Evolutionary conservation across 2,797 vertebrate species (phyloP).

Genomic region (Ispidina picta): DNA sequence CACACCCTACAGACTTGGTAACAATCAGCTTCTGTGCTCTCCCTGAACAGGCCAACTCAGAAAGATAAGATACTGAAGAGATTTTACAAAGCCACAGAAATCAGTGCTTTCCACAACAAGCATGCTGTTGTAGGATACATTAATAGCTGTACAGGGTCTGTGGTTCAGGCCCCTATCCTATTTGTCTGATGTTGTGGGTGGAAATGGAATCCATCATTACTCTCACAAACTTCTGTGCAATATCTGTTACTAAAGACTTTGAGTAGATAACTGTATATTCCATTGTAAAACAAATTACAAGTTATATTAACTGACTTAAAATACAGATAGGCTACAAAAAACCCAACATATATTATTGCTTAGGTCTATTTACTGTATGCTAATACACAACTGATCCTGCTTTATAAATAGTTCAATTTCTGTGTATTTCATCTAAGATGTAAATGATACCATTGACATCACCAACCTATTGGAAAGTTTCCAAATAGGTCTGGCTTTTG

Average conservation of each 20-base stretch:
- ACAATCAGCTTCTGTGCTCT: background rate
- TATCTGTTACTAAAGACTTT: background rate
- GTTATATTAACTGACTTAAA: background rate
- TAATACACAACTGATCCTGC: background rate
- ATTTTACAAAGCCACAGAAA: background rate
- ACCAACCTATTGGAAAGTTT: background rate
- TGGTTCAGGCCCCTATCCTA: background rate
- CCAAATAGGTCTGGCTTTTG: background rate
- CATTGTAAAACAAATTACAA: background rate
- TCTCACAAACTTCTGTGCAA: background rate
- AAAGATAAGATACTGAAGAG: background rate
- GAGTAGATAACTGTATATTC: background rate
- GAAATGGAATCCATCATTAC: background rate
- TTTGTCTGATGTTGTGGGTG: background rate
- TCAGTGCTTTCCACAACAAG: background rate
- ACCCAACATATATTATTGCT: background rate
- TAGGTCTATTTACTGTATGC: background rate
- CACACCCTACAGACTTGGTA: background rate
- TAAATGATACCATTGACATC: background rate
- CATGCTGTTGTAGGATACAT: background rate
- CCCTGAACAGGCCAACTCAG: background rate
- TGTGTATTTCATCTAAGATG: background rate
- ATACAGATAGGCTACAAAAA: background rate
- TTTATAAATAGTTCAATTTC: conserved; percentile 1
- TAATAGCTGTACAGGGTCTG: background rate